Conservation (phyloP, 2,797 vertebrate species). For the Manis pentadactyla region DNA sequence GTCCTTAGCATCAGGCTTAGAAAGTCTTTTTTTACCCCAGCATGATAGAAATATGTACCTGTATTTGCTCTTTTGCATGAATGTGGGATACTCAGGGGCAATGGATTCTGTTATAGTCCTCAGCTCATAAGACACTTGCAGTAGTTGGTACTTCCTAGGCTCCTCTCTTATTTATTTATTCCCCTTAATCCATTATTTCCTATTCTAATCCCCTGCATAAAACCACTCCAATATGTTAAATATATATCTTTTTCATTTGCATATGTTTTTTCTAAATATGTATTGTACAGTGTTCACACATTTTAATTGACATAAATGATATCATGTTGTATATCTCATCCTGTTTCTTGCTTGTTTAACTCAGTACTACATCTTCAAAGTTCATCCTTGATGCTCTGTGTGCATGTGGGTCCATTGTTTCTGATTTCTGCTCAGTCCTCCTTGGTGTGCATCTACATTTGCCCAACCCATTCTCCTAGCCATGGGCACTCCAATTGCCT, state of each 20-base stretch:
- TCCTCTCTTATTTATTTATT: not conserved
- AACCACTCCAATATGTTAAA: not conserved
- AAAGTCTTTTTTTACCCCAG: not conserved
- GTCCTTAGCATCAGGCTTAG: not conserved
- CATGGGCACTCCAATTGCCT: not conserved
- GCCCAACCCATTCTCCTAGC: not conserved
- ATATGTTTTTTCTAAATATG: conserved; percentile 4
- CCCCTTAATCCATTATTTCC: not conserved
- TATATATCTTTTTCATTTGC: not conserved
- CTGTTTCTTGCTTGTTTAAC: not conserved
- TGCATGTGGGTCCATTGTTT: not conserved
- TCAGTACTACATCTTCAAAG: not conserved
- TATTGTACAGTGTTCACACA: not conserved
- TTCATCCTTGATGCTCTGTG: not conserved
- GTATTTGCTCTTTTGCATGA: not conserved
- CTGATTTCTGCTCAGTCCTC: not conserved
- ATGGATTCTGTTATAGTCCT: not conserved
- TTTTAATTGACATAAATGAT: not conserved
- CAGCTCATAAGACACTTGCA: not conserved
- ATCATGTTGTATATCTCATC: not conserved
- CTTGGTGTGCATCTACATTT: not conserved
- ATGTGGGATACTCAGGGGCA: not conserved
- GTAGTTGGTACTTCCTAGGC: not conserved
- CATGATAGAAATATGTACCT: not conserved
- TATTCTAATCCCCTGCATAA: not conserved